phyloP scores from a whole-genome alignment of 53 echinoderm and acorn worm genomes.

The Glandiceps talaboti region DNA sequence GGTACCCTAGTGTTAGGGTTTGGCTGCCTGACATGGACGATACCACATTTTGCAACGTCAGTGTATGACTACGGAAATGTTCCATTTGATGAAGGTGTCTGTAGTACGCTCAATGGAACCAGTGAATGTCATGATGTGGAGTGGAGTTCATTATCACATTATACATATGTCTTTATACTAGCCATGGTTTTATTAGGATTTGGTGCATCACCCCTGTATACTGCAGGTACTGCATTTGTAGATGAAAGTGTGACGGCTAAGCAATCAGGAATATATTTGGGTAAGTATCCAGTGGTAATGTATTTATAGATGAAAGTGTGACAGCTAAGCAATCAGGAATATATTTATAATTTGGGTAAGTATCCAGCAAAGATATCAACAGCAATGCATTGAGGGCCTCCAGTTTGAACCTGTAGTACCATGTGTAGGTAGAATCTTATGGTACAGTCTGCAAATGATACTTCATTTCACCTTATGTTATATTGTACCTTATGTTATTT shows the following conservation, averaged over 20 bases:
- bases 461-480: too few species aligned
- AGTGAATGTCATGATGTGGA: neutral
- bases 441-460: too few species aligned
- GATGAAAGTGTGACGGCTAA: conserved; percentile 56
- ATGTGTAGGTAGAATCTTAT: too few species aligned
- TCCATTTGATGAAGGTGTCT: conserved; percentile 1
- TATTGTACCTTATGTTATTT: too few species aligned
- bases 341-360: conserved; percentile 54
- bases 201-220: conserved; percentile 44
- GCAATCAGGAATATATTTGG: conserved; percentile 51
- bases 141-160: conserved; percentile 18
- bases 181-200: conserved; percentile 37
- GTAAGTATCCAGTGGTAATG: conserved; percentile 39
- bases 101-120: neutral
- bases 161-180: conserved; percentile 46
- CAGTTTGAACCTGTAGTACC: too few species aligned
- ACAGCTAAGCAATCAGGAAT: conserved; percentile 32
- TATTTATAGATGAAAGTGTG: conserved; percentile 65
- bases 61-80: conserved; percentile 29
- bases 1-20: conserved; percentile 16
- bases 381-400: too few species aligned
- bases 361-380: conserved; percentile 34
- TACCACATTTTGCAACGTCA: conserved; percentile 57
- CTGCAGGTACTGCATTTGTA: conserved; percentile 39
- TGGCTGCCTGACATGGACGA: conserved; percentile 30